Conservation (phyloP, 2,113 vertebrate species). For the Carettochelys insculpta region DNA sequence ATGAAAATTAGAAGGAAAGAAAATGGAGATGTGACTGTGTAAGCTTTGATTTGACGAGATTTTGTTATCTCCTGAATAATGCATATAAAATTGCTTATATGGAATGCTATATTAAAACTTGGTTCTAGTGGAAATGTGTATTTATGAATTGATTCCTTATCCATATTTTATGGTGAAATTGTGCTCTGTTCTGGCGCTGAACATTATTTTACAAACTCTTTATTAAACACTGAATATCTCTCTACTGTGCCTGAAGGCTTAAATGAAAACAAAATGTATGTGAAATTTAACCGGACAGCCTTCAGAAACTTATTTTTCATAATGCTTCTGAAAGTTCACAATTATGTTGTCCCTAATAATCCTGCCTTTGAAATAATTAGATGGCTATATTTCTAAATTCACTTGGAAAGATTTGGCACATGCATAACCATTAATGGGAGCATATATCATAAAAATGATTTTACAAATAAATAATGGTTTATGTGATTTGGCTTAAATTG, state of each 20-base stretch:
- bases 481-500: conserved; percentile 59
- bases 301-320: conserved; percentile 60
- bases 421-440: conserved; percentile 49
- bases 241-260: conserved; percentile 62
- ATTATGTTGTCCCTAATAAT: conserved; percentile 65
- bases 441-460: conserved; percentile 64
- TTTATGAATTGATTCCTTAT: conserved; percentile 63
- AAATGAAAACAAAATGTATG: conserved; percentile 64
- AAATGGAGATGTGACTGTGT: conserved; percentile 73
- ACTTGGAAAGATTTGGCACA: conserved; percentile 48
- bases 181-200: conserved; percentile 3
- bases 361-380: conserved; percentile 64
- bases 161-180: conserved; percentile 58
- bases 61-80: conserved; percentile 68
- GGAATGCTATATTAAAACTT: conserved; percentile 47
- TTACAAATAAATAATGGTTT: conserved; percentile 63
- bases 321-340: conserved; percentile 53
- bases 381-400: conserved; percentile 60
- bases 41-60: conserved; percentile 53
- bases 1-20: conserved; percentile 52
- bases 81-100: conserved; percentile 42
- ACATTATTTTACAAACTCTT: conserved; percentile 44
- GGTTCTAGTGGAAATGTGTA: conserved; percentile 28
- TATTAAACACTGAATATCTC: conserved; percentile 45
- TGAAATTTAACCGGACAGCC: conserved; percentile 68